Evolutionary conservation across 2,113 vertebrate genomes (phyloP), one percentile per base, ranked within the genome.

Genomic region (Trochalopteron elliotii): DNA sequence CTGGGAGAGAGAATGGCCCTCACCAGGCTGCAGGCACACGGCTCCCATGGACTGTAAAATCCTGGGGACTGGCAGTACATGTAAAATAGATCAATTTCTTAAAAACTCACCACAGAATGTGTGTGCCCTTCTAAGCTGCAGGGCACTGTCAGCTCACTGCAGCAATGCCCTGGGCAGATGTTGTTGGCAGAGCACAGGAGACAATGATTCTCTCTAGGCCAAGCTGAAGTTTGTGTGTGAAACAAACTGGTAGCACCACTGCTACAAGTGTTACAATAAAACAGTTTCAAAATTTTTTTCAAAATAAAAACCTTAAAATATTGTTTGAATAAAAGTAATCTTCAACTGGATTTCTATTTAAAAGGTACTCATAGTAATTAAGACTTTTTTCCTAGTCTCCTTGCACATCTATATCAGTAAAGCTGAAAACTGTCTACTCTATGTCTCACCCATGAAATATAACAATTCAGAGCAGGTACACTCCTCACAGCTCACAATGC

Each of bases 1-100:
- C 80, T n/a, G 45, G 19, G 45, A 47, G 47, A 0, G 15, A 70
- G 37, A 44, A 18, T 5, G 16, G 50, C 35, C 75, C 75, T 21
- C 18, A 20, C 13, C 37, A 60, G 17, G 55, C 87, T 82, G 33
- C 30, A 82, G 59, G 50, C 39, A 49, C 33, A 5, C 12, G 31
- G 23, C 2, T 59, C 33, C 33, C 37, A 19, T 3, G 6, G 42
- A 12, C 33, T 18, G 5, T 5, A 21, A 33, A 68, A 49, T 27
- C 28, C 20, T 40, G 17, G 33, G n/a, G 4, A 61, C 0, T 56
- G n/a, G 15, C 35, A 31, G 23, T 20, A n/a, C 3, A 1, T 7
- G 6, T 3, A 61, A 17, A 15, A 69, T 23, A 1, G 7, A 44
- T 2, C 17, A 27, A 1, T 6, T 35, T 21, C 20, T 22, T 1